Evolutionary conservation across 2,797 vertebrate species (phyloP), one percentile per base, ranked within the genome.

Genomic region (Anabacerthia variegaticeps): DNA sequence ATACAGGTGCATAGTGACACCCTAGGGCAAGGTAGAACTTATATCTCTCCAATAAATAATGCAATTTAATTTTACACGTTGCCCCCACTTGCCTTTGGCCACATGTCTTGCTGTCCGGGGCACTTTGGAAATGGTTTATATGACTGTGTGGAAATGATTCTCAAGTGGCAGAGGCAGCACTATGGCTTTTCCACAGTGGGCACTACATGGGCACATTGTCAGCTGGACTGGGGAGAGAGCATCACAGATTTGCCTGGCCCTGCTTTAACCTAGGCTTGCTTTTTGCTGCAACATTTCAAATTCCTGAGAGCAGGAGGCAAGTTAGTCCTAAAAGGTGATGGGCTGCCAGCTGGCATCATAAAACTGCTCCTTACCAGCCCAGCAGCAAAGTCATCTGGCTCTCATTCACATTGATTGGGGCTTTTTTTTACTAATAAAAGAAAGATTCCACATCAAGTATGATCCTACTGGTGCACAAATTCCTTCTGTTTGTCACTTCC

Each of bases 41-140:
- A 18, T n/a, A 28, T 89, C 32, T 71, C 51, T 79, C 37, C 83
- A 89, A 63, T 91, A 97, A 95, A 92, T 84, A 66, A 84, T 69
- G 49, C 74, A 82, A 63, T 92, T 96, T 68, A 56, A 85, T 92
- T 90, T 83, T 77, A 82, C 43, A 83, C 37, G 5, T 52, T 87
- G 7, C 27, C 30, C 13, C 13, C 26, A 15, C 14, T 28, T 2
- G 4, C 63, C 61, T 94, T 88, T 84, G 75, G 83, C 71, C 79
- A 55, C 2, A 7, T 73, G 54, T 71, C 69, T 85, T 91, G 22
- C 83, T 89, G 73, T 54, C 67, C 4, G 1, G 34, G 49, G 28
- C 34, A 62, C 63, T 86, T 91, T 91, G 62, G 87, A 74, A 84
- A 59, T 72, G 22, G 32, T 18, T 85, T 87, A 7, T 63, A 18